Percentiles rank a stretch among this genome's conserved stretches.
Evolutionary conservation across 2,113 vertebrate genomes (phyloP).

Genomic region (Naja naja): DNA sequence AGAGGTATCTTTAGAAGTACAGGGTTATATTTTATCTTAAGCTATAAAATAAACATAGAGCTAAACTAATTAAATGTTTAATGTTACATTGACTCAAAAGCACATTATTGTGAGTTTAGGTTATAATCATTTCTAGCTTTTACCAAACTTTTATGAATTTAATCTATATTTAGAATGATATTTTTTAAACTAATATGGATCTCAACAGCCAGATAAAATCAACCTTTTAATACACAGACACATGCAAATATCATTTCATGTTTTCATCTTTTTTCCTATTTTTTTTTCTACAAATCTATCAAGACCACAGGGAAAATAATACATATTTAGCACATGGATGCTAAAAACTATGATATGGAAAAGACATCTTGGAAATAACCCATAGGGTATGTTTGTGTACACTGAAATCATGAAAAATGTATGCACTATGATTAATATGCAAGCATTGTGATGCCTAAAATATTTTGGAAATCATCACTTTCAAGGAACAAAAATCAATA

Average conservation of each 20-base stretch:
- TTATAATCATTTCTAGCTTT: conserved; percentile 1
- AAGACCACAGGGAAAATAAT: not conserved
- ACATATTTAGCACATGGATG: not conserved
- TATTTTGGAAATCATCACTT: not conserved
- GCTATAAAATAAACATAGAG: not conserved
- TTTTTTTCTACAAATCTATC: not conserved
- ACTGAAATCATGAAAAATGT: not conserved
- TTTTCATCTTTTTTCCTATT: not conserved
- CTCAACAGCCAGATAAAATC: not conserved
- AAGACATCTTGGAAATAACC: not conserved
- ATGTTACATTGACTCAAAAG: not conserved
- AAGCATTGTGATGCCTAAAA: not conserved
- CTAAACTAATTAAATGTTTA: conserved; percentile 16
- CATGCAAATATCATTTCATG: not conserved
- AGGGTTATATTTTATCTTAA: conserved; percentile 14
- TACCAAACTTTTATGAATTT: not conserved
- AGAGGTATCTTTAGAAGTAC: conserved; percentile 6
- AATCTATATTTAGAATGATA: not conserved
- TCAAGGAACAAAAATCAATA: not conserved
- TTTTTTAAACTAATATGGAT: not conserved
- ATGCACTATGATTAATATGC: not conserved
- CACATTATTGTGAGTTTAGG: not conserved
- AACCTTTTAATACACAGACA: not conserved
- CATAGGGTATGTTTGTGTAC: not conserved
- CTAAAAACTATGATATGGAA: not conserved